These are phyloP conservation scores for Epinotia nisella DNA, from an alignment of 2,888 invertebrate genomes.

Conservation along the genomic window DNA sequence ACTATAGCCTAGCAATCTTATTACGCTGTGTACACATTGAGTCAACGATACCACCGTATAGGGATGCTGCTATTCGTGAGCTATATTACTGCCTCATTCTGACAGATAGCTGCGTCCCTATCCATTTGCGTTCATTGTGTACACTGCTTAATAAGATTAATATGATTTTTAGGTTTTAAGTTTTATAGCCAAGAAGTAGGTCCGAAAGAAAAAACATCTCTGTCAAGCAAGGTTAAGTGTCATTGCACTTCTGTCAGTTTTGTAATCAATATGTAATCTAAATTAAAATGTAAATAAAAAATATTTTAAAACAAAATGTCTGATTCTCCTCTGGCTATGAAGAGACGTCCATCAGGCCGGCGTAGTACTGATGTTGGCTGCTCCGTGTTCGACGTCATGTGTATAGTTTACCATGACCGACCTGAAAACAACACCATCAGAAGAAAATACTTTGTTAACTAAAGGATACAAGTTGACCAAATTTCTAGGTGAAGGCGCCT, in stretches of 20 bases:
- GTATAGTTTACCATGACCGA: constrained; percentile 74
- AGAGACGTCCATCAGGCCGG: constrained; percentile 54
- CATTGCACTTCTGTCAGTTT: constrained; percentile 43
- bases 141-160: background rate
- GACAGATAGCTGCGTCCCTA: background rate
- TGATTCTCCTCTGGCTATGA: constrained; percentile 57
- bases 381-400: constrained; percentile 57
- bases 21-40: too few species aligned
- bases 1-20: too few species aligned
- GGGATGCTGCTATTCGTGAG: background rate
- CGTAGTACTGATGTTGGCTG: constrained; percentile 52
- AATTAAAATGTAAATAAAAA: constrained; percentile 51
- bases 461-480: constrained; percentile 87
- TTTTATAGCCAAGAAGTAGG: background rate
- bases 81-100: background rate
- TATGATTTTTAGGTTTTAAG: background rate
- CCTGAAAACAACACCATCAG: constrained; percentile 73
- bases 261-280: constrained; percentile 54
- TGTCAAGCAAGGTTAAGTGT: constrained; percentile 32
- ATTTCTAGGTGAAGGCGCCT: constrained; percentile 90
- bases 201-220: constrained; percentile 43
- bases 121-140: background rate
- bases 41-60: too few species aligned
- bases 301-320: constrained; percentile 66
- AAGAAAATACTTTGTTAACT: constrained; percentile 76